Evolutionary conservation across 2,888 invertebrate genomes (phyloP).

Genomic region (Heteromyza rotundicornis): DNA sequence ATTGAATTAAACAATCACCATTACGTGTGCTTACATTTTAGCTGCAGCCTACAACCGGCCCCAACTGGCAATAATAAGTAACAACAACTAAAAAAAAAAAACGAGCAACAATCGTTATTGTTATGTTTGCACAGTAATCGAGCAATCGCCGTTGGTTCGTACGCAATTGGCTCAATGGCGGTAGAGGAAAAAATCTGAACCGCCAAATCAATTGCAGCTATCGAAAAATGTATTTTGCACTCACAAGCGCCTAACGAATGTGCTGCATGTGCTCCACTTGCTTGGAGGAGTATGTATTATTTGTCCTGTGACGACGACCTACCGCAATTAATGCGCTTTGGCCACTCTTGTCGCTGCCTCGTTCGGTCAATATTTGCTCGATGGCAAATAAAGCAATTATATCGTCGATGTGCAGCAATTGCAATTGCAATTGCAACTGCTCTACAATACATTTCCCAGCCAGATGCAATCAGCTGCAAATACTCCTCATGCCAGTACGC

Average conservation of each 20-base stretch:
- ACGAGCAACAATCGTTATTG: slow-evolving; percentile 10
- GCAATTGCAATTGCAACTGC: background rate
- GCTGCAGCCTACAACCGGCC: too few relatives aligned
- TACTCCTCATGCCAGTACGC: slow-evolving; percentile 18
- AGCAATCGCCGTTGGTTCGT: too few relatives aligned
- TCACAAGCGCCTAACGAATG: background rate
- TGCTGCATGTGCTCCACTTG: background rate
- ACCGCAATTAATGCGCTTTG: slow-evolving; percentile 2
- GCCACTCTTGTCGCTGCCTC: too few relatives aligned
- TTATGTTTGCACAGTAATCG: slow-evolving; percentile 1
- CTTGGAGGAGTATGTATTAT: background rate
- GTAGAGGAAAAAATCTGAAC: background rate
- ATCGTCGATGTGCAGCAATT: slow-evolving; percentile 14
- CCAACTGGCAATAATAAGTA: too few relatives aligned
- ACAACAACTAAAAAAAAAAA: background rate
- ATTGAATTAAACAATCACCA: slow-evolving; percentile 23
- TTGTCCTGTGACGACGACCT: slow-evolving; percentile 5
- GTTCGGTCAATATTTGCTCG: slow-evolving; percentile 11
- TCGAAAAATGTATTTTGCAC: background rate
- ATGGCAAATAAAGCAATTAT: slow-evolving; percentile 28
- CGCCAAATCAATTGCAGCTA: background rate
- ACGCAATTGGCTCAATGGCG: background rate
- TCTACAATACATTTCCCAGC: background rate
- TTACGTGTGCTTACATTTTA: too few relatives aligned
- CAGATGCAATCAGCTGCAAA: slow-evolving; percentile 11